These are phyloP conservation scores for Parelbella ahira DNA, from an alignment of 2,888 invertebrate species.

Conservation along the genomic window DNA sequence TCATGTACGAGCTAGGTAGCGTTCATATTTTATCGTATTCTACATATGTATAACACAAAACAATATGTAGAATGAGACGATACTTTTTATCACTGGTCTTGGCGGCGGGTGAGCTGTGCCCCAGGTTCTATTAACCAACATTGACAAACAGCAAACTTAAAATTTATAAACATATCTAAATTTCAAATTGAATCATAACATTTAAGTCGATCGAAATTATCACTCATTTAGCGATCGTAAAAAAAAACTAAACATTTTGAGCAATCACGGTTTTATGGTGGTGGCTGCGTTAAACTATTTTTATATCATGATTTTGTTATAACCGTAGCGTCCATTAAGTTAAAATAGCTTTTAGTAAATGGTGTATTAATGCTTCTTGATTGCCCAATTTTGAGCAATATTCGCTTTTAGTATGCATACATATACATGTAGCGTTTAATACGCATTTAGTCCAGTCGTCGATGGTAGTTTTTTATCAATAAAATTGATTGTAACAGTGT, in stretches of 20 bases:
- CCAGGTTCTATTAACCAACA: too few relatives aligned
- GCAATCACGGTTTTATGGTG: not conserved
- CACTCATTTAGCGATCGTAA: constrained; percentile 10
- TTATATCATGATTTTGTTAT: constrained; percentile 9
- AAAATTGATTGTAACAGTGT: constrained; percentile 17
- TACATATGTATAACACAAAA: too few relatives aligned
- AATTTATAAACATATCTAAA: too few relatives aligned
- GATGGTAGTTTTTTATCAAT: constrained; percentile 10
- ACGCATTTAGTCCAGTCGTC: constrained; percentile 17
- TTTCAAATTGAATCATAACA: constrained; percentile 3
- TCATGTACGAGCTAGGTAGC: too few relatives aligned
- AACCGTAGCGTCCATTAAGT: constrained; percentile 6
- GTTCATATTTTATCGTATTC: too few relatives aligned
- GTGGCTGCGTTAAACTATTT: constrained; percentile 6
- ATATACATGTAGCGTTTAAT: too few relatives aligned
- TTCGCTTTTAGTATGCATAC: constrained; percentile 7
- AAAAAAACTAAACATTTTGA: not conserved
- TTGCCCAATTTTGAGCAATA: constrained; percentile 15
- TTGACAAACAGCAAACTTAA: too few relatives aligned
- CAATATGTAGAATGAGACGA: too few relatives aligned
- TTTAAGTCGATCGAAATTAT: constrained; percentile 1
- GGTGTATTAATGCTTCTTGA: constrained; percentile 18
- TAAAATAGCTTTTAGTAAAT: constrained; percentile 18
- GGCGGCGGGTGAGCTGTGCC: too few relatives aligned
- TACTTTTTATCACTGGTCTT: too few relatives aligned